phyloP scores from a whole-genome alignment of 2,888 invertebrate genomes.

The Hirtodrosophila histrioides region DNA sequence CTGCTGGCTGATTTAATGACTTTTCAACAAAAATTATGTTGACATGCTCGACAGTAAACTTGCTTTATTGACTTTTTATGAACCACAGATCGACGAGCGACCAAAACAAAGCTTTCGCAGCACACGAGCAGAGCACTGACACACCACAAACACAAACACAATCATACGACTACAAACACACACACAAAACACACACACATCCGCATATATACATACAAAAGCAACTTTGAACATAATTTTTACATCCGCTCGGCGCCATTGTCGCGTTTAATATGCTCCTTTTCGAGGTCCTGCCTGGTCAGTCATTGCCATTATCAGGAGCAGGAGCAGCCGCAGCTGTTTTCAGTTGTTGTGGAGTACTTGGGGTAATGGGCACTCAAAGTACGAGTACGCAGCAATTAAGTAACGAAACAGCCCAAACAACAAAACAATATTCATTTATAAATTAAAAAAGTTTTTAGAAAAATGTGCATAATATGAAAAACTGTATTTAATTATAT shows the following conservation, averaged over 20 bases:
- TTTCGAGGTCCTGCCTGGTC: slow-evolving; percentile 32
- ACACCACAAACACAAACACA: slow-evolving; percentile 33
- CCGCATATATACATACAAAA: not conserved
- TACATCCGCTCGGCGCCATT: slow-evolving; percentile 72
- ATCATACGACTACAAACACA: not conserved
- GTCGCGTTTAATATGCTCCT: slow-evolving; percentile 57
- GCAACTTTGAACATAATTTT: slow-evolving; percentile 70
- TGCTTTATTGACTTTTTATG: slow-evolving; percentile 76
- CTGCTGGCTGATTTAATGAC: slow-evolving; percentile 62
- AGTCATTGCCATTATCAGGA: slow-evolving; percentile 32
- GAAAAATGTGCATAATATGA: not conserved
- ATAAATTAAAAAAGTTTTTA: slow-evolving; percentile 8
- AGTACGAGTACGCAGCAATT: slow-evolving; percentile 53
- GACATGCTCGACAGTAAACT: slow-evolving; percentile 67
- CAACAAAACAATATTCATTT: slow-evolving; percentile 13
- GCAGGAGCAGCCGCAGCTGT: slow-evolving; percentile 21
- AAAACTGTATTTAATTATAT: not conserved
- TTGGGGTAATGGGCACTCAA: slow-evolving; percentile 43
- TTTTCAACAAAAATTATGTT: slow-evolving; percentile 67
- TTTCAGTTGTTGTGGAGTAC: slow-evolving; percentile 14
- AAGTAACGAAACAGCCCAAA: slow-evolving; percentile 43
- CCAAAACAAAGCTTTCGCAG: slow-evolving; percentile 59
- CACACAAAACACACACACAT: slow-evolving; percentile 19
- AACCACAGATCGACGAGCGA: slow-evolving; percentile 60
- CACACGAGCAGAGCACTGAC: slow-evolving; percentile 33